Percentiles rank a stretch among this genome's conserved stretches.
Conservation (phyloP, 2,113 vertebrate genomes). For the Pseudopipra pipra region DNA sequence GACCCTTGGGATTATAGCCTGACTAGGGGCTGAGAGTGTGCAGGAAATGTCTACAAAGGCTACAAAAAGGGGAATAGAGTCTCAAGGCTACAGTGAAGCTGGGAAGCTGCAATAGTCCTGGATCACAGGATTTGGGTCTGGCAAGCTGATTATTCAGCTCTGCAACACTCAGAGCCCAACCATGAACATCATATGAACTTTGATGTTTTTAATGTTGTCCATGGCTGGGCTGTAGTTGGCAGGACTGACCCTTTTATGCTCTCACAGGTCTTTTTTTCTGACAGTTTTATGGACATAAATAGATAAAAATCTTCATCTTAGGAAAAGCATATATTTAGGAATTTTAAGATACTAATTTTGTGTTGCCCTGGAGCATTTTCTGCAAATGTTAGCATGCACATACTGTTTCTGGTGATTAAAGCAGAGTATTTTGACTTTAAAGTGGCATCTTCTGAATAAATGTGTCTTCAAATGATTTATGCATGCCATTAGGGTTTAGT, state of each 20-base stretch:
- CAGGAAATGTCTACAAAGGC: not conserved
- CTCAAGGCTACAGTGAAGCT: not conserved
- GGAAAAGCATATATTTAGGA: conserved; percentile 67
- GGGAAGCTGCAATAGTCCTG: not conserved
- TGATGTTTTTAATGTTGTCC: conserved; percentile 14
- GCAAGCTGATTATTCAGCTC: not conserved
- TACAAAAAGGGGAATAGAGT: not conserved
- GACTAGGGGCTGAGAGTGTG: not conserved
- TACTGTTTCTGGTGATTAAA: conserved; percentile 45
- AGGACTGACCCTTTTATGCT: conserved; percentile 38
- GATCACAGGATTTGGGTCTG: not conserved
- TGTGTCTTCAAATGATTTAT: conserved; percentile 64
- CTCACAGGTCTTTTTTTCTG: not conserved
- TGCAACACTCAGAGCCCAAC: not conserved
- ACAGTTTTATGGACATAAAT: conserved; percentile 36
- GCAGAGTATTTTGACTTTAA: conserved; percentile 56
- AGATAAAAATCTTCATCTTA: conserved; percentile 68
- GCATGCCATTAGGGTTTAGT: conserved; percentile 65
- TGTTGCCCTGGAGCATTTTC: conserved; percentile 67
- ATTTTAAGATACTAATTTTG: conserved; percentile 45
- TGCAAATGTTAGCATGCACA: conserved; percentile 67
- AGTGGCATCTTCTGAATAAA: conserved; percentile 66
- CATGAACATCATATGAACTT: conserved; percentile 5
- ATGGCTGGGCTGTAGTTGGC: not conserved
- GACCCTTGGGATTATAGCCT: not conserved